These are phyloP conservation scores for Sphaerodactylus townsendi DNA, from an alignment of 2,113 vertebrate genomes.

Conservation along the genomic window DNA sequence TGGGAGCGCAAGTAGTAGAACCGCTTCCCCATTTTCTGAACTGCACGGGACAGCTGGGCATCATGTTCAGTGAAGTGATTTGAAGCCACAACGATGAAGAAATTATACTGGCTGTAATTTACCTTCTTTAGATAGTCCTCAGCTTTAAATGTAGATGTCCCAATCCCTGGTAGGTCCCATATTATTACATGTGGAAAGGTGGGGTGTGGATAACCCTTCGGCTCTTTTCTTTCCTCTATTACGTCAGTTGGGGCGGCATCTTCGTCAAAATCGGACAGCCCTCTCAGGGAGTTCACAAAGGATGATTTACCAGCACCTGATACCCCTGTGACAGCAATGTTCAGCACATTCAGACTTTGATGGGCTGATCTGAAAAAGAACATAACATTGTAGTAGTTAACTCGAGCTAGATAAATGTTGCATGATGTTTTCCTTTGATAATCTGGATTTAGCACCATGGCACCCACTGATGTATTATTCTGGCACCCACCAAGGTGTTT, in stretches of 20 bases:
- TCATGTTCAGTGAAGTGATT: conserved; percentile 49
- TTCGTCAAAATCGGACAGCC: neutral
- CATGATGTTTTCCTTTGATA: no score
- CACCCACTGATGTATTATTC: no score
- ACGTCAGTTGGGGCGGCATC: neutral
- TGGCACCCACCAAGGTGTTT: no score
- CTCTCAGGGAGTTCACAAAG: neutral
- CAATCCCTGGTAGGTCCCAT: conserved; percentile 58
- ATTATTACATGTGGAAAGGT: conserved; percentile 31
- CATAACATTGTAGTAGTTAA: no score
- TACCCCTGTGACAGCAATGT: neutral
- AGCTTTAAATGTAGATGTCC: conserved; percentile 36
- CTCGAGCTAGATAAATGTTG: no score
- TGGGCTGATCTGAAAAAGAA: no score
- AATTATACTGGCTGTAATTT: conserved; percentile 44
- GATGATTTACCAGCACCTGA: no score
- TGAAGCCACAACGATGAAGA: conserved; percentile 52
- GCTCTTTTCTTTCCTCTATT: neutral
- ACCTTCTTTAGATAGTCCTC: conserved; percentile 40
- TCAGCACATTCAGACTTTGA: neutral
- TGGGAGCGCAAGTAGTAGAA: conserved; percentile 58
- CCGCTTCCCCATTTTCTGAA: conserved; percentile 38
- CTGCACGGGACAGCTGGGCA: conserved; percentile 24
- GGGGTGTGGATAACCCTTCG: no score
- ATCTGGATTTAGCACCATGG: no score